A percentile compares a stretch with the other conserved stretches of the same genome.
Evolutionary conservation across 2,797 vertebrate genomes (phyloP).

Genomic region (Chrysolophus pictus): DNA sequence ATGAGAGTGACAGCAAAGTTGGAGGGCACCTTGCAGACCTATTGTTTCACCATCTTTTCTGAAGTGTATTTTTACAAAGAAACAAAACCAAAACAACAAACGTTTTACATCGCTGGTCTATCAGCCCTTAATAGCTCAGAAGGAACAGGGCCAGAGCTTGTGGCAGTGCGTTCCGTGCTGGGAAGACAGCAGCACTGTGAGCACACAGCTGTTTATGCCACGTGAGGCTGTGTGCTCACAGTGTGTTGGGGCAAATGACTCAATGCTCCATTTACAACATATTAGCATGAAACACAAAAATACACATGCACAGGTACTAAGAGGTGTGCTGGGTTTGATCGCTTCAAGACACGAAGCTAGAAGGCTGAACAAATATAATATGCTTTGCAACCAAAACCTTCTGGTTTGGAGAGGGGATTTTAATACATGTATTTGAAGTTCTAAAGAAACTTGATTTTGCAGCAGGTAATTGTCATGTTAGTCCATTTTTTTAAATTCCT

Average conservation of each 20-base stretch:
- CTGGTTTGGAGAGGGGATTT: neutral
- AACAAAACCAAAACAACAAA: neutral
- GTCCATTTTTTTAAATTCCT: neutral
- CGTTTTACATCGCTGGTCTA: neutral
- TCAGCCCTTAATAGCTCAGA: neutral
- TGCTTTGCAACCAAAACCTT: neutral
- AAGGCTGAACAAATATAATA: neutral
- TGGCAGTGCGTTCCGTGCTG: neutral
- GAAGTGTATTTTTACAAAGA: neutral
- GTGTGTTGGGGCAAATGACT: neutral
- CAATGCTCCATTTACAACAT: neutral
- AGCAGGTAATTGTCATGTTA: neutral
- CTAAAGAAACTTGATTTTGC: neutral
- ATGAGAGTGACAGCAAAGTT: neutral
- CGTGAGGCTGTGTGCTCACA: rapidly evolving
- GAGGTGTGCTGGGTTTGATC: neutral
- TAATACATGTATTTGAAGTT: neutral
- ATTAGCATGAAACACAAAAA: neutral
- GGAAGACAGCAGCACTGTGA: neutral
- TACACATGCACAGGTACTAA: no score
- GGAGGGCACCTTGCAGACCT: neutral
- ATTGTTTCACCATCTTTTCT: neutral
- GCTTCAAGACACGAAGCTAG: neutral
- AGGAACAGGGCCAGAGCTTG: neutral
- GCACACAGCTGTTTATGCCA: neutral